These are phyloP conservation scores for Aphaenogaster floridana DNA, from an alignment of 1,140 invertebrate genomes.

Conservation along the genomic window DNA sequence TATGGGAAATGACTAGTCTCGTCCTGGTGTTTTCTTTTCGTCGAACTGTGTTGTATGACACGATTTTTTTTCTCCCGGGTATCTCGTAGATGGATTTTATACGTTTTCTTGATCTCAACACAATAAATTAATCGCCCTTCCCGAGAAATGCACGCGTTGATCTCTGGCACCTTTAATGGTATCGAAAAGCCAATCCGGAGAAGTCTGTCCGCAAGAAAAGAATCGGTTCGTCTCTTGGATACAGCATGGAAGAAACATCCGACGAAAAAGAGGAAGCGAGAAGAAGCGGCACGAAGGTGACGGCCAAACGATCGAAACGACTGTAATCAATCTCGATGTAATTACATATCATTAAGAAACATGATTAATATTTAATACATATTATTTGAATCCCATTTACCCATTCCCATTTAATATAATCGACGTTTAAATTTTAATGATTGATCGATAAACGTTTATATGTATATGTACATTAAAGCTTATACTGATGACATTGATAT, in stretches of 20 bases:
- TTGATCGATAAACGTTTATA: background rate
- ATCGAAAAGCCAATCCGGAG: slow-evolving; percentile 42
- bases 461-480: background rate
- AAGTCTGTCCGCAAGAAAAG: slow-evolving; percentile 37
- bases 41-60: too few relatives aligned
- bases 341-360: slow-evolving; percentile 20
- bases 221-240: slow-evolving; percentile 35
- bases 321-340: slow-evolving; percentile 6
- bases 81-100: background rate
- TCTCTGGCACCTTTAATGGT: slow-evolving; percentile 53
- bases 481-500: background rate
- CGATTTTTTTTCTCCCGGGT: background rate
- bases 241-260: slow-evolving; percentile 34
- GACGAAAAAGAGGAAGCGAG: slow-evolving; percentile 23
- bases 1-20: too few relatives aligned
- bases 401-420: background rate
- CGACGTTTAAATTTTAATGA: background rate
- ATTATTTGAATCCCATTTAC: slow-evolving; percentile 1
- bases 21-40: too few relatives aligned
- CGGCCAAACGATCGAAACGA: slow-evolving; percentile 4
- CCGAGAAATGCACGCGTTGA: slow-evolving; percentile 18
- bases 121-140: slow-evolving; percentile 44
- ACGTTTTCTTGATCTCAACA: background rate
- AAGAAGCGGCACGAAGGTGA: slow-evolving; percentile 35
- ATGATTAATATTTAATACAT: background rate